A percentile compares a stretch with the other conserved stretches of the same genome.
These are phyloP conservation scores for Salvator merianae DNA, from an alignment of 2,113 vertebrate genomes.

Conservation along the genomic window DNA sequence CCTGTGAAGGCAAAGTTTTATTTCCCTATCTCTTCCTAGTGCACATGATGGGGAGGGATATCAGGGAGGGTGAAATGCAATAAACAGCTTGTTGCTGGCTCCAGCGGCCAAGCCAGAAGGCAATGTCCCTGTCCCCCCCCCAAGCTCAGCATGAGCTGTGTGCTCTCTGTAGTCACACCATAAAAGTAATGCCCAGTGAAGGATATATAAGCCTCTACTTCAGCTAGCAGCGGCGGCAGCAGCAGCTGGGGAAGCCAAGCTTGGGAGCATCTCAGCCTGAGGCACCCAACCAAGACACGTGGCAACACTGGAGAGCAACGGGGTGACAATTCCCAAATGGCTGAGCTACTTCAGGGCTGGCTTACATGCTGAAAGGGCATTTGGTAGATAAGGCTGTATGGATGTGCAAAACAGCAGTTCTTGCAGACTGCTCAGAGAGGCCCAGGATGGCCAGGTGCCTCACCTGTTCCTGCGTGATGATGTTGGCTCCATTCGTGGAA, in stretches of 20 bases:
- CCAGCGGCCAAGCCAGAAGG: neutral
- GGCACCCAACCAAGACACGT: rapidly evolving
- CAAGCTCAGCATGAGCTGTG: neutral
- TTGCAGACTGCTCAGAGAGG: too few species aligned
- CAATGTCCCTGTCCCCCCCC: too few species aligned
- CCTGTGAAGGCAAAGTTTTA: neutral
- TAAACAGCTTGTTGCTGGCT: neutral
- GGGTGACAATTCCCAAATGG: rapidly evolving
- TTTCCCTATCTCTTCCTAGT: neutral
- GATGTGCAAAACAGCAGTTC: too few species aligned
- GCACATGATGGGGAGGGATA: rapidly evolving
- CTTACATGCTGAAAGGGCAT: neutral
- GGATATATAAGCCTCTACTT: constrained; percentile 7
- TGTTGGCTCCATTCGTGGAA: too few species aligned
- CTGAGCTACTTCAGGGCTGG: neutral
- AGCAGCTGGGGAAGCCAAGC: neutral
- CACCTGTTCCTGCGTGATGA: too few species aligned
- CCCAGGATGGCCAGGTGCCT: too few species aligned
- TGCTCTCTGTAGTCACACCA: neutral
- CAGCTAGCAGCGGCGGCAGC: neutral
- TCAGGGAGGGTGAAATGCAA: neutral
- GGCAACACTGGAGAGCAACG: neutral
- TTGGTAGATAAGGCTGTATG: too few species aligned
- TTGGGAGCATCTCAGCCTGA: neutral
- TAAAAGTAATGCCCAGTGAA: constrained; percentile 31